These are phyloP conservation scores for Mormyrus lacerda DNA, from an alignment of 2,113 vertebrate genomes.

Conservation along the genomic window DNA sequence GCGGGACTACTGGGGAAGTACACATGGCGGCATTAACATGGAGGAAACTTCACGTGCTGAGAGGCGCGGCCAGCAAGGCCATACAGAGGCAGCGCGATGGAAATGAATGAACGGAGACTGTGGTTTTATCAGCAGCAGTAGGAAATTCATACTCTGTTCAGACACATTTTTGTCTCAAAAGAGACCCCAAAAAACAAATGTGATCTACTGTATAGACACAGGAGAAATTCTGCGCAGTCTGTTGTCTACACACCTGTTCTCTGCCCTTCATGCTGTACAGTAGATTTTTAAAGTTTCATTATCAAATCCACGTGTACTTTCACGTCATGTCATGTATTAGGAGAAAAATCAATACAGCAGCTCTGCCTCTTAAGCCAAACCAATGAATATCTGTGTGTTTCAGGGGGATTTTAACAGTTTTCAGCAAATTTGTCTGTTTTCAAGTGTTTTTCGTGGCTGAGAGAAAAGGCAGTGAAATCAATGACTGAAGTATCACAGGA, in stretches of 20 bases:
- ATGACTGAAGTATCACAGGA: not conserved
- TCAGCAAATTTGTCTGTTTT: not conserved
- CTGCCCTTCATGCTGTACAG: not conserved
- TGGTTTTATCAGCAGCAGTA: not conserved
- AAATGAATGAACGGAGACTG: not conserved
- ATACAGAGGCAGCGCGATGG: not conserved
- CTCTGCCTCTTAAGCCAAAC: not conserved
- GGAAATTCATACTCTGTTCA: not conserved
- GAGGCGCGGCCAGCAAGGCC: not conserved
- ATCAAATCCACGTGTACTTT: not conserved
- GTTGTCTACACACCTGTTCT: not conserved
- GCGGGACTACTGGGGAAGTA: not conserved
- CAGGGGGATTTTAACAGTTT: not conserved
- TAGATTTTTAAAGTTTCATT: not conserved
- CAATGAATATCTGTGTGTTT: not conserved
- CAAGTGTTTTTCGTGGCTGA: not conserved
- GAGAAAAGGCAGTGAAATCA: not conserved
- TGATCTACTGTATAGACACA: not conserved
- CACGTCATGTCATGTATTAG: not conserved
- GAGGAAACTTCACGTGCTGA: not conserved
- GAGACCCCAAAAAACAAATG: not conserved
- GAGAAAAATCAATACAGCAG: not conserved
- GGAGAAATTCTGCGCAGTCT: not conserved
- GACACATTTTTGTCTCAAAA: not conserved
- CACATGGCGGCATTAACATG: not conserved